Percentiles rank a stretch among this genome's conserved stretches.
Evolutionary conservation across 2,888 invertebrate species (phyloP).

Genomic region (Chloroclystis v-ata): DNA sequence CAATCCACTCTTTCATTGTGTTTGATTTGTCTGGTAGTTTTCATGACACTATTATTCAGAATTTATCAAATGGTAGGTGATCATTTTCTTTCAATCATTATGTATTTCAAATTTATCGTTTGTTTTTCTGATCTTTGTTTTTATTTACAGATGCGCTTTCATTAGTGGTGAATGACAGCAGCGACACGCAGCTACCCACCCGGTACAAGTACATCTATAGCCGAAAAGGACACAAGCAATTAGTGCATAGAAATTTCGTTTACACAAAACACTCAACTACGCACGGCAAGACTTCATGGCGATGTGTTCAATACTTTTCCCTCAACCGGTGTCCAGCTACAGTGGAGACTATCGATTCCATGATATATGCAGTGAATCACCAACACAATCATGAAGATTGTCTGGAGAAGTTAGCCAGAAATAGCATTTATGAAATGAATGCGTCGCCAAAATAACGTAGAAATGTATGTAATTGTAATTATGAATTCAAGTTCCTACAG

Average conservation of each 20-base stretch:
- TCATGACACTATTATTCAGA: no score
- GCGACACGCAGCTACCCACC: conserved; percentile 58
- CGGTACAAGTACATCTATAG: conserved; percentile 74
- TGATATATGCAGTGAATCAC: conserved; percentile 72
- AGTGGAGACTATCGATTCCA: conserved; percentile 69
- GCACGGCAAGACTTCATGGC: conserved; percentile 74
- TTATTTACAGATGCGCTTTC: conserved; percentile 67
- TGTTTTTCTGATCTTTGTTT: no score
- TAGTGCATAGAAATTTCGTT: conserved; percentile 75
- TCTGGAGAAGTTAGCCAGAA: conserved; percentile 65
- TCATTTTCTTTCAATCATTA: neutral
- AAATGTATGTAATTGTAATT: conserved; percentile 24
- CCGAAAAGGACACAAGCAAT: conserved; percentile 74
- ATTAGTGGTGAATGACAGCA: conserved; percentile 62
- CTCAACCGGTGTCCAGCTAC: conserved; percentile 74
- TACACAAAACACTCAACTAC: conserved; percentile 76
- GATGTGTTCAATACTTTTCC: conserved; percentile 74
- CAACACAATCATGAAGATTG: conserved; percentile 74
- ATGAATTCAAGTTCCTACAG: conserved; percentile 30
- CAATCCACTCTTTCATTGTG: conserved; percentile 12
- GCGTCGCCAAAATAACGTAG: conserved; percentile 52
- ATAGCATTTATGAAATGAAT: conserved; percentile 73
- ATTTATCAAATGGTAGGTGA: neutral
- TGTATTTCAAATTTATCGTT: no score
- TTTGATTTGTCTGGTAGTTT: no score